phyloP scores from a whole-genome alignment of 2,113 vertebrate species.

The Etia nguti region DNA sequence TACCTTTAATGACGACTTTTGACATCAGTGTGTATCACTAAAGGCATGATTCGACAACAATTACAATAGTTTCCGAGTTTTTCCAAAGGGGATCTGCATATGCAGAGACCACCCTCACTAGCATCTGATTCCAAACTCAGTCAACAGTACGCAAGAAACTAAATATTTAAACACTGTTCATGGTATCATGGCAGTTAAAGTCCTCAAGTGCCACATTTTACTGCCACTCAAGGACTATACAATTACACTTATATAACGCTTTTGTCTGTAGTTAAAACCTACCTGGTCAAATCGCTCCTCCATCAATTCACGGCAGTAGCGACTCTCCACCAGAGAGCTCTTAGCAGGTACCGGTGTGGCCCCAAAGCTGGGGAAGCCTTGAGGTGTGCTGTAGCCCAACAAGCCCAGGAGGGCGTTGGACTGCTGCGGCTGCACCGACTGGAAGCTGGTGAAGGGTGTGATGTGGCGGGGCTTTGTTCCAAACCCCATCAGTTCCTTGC shows the following conservation, averaged over 20 bases:
- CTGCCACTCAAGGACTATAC: too few relatives aligned
- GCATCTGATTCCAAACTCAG: not conserved
- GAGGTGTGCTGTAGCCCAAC: slow-evolving; percentile 88
- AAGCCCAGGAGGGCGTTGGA: slow-evolving; percentile 92
- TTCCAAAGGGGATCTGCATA: not conserved
- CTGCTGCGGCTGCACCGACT: slow-evolving; percentile 92
- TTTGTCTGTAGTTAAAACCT: not conserved
- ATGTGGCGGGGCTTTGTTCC: slow-evolving; percentile 95
- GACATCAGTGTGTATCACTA: not conserved
- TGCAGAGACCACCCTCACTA: not conserved
- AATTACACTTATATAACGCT: not conserved
- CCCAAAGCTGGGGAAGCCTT: slow-evolving; percentile 89
- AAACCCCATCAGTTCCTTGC: slow-evolving; percentile 94
- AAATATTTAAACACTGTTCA: not conserved
- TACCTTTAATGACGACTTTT: not conserved
- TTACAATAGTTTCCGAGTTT: not conserved
- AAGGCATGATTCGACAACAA: not conserved
- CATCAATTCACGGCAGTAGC: slow-evolving; percentile 96
- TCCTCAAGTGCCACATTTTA: not conserved
- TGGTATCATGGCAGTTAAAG: not conserved
- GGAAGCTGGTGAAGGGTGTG: slow-evolving; percentile 95
- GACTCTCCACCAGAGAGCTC: slow-evolving; percentile 89
- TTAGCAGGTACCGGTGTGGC: slow-evolving; percentile 84
- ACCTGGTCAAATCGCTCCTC: slow-evolving; percentile 97
- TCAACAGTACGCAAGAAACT: not conserved